Evolutionary conservation across 2,797 vertebrate species (phyloP), one percentile per base, ranked within the genome.

Genomic region (Tragopan temminckii): DNA sequence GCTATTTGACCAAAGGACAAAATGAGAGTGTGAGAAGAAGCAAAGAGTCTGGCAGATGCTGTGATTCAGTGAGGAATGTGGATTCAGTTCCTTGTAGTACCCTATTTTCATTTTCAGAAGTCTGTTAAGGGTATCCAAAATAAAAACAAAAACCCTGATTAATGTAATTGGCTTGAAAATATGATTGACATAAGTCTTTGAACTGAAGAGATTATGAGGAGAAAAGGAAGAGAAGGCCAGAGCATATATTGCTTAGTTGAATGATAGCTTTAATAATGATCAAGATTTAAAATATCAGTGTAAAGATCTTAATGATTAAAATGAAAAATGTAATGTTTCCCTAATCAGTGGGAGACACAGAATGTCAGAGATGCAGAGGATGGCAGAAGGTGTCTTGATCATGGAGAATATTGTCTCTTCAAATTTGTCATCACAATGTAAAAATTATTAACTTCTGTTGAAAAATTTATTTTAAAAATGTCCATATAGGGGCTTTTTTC

Each of bases 91-190:
- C 25, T 83, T 88, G 43, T 12, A 85, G 5, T 83, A 69, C 64
- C 46, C 45, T 71, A 57, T 50, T 82, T 90, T 80, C 13, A 38
- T 89, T 75, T 94, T 90, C 76, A 93, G 74, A 86, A 92, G 80
- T 50, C 40, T 2, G 3, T 79, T 92, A 70, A 86, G 66, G 81
- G 31, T 29, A 92, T 92, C 43, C 63, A 84, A 89, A 92, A 93
- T 29, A 77, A 52, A 42, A 42, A 16, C 15, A 52, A 52, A 52
- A 52, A 29, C 15, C 8, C 50, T 53, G 40, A 90, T 70, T 90
- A 86, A 83, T 76, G 33, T 85, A 94, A 96, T 67, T 87, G 55
- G 14, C 74, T 80, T 76, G 61, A 84, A 95, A 93, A 89, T 79
- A 18, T 72, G 76, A 88, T 85, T 83, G 38, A 91, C 80, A 52